These are phyloP conservation scores for Dolichopus griseipennis DNA, from an alignment of 2,888 invertebrate species.

Conservation along the genomic window DNA sequence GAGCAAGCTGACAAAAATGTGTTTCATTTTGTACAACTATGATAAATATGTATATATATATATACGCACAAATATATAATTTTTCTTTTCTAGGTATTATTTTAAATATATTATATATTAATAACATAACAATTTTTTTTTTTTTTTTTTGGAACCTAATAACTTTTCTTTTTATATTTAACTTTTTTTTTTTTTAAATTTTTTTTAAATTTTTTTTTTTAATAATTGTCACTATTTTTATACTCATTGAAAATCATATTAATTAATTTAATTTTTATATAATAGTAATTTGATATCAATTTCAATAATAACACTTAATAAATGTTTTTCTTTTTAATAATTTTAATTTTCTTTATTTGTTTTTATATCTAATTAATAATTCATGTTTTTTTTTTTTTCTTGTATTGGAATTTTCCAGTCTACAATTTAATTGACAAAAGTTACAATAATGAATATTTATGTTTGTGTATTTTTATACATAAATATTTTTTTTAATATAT, in stretches of 20 bases:
- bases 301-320: neutral
- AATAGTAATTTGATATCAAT: neutral
- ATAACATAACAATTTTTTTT: too few relatives aligned
- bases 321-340: neutral
- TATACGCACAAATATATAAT: too few relatives aligned
- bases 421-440: conserved; percentile 45
- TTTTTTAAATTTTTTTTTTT: too few relatives aligned
- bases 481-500: neutral
- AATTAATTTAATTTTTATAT: neutral
- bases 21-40: too few relatives aligned
- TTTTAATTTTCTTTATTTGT: neutral
- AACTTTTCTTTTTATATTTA: too few relatives aligned
- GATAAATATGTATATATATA: too few relatives aligned
- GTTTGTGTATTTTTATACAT: conserved; percentile 2
- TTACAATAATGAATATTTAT: conserved; percentile 34
- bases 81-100: too few relatives aligned
- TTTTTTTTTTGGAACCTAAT: too few relatives aligned
- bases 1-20: too few relatives aligned
- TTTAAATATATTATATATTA: too few relatives aligned
- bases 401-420: conserved; percentile 38
- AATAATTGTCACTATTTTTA: too few relatives aligned
- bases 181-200: too few relatives aligned
- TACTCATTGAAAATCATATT: neutral
- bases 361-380: neutral
- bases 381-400: conserved; percentile 14